Evolutionary conservation across 2,888 invertebrate genomes (phyloP), one percentile per base, ranked within the genome.

Genomic region (Eremobia ochroleuca): DNA sequence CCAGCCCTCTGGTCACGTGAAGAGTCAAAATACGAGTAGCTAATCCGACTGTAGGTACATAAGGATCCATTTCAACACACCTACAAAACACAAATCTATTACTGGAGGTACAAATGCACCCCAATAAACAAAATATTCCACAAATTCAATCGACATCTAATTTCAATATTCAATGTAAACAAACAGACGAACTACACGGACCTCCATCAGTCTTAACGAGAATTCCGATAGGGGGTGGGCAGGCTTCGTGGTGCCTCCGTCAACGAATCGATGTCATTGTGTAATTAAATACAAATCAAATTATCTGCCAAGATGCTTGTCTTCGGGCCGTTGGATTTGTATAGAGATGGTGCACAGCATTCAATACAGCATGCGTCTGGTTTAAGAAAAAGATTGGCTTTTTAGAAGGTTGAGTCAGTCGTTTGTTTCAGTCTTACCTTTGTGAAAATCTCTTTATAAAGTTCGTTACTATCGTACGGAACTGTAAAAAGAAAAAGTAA

Each of bases 241-340:
- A 74, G 82, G 58, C 49, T 40, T 69, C 78, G 77, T 81, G 78
- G 73, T 83, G 87, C 89, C 91, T 89, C 87, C 91, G 91, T 92
- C 92, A 91, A 87, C 85, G 92, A 92, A 95, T 95, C 95, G 95
- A 95, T 94, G 92, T 89, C 89, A 88, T 88, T 89, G 88, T 93
- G 94, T 93, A 92, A 96, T 96, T 96, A 96, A 96, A 96, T 95
- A 92, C 94, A 92, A 95, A 95, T 95, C 96, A 95, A 95, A 96
- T 96, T 95, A 95, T 94, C 92, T 91, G 83, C 87, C 90, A 92
- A 93, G 93, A 92, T 89, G 90, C 89, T 89, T 92, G 94, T 92
- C 93, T 94, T 93, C 80, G 76, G n/a, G 15, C 3, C 11, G 1
- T 15, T 46, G 34, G 73, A 83, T 58, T 0, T 72, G 0, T 85